phyloP scores from a whole-genome alignment of 2,113 vertebrate species.

The Girardinichthys multiradiatus region DNA sequence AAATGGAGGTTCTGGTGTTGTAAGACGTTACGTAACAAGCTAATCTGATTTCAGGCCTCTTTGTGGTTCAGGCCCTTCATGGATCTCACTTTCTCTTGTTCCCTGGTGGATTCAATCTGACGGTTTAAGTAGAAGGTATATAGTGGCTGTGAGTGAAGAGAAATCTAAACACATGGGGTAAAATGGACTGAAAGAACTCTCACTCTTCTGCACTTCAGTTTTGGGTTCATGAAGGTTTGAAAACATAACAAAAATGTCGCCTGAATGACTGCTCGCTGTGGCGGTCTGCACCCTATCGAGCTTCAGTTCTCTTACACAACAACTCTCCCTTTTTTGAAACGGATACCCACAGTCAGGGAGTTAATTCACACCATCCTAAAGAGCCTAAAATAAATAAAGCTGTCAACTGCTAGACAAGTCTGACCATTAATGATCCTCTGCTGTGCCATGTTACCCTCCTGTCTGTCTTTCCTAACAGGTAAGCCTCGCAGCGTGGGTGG shows the following conservation, averaged over 20 bases:
- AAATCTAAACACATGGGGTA: neutral
- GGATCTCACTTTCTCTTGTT: slow-evolving; percentile 34
- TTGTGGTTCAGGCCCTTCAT: slow-evolving; percentile 38
- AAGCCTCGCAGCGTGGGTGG: slow-evolving; percentile 89
- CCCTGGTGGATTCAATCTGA: slow-evolving; percentile 16
- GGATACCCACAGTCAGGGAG: slow-evolving; percentile 28
- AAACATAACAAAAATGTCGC: slow-evolving; percentile 54
- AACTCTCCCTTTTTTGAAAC: slow-evolving; percentile 30
- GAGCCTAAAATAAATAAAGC: slow-evolving; percentile 45
- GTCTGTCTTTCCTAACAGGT: slow-evolving; percentile 76
- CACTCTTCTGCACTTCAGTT: slow-evolving; percentile 10
- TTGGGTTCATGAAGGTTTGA: slow-evolving; percentile 50
- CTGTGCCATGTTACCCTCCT: neutral
- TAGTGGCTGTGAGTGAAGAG: neutral
- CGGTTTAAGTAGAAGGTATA: slow-evolving; percentile 1
- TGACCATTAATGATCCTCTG: no score
- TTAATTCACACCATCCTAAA: slow-evolving; percentile 55
- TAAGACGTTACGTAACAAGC: slow-evolving; percentile 60
- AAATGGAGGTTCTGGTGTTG: slow-evolving; percentile 40
- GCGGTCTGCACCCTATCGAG: slow-evolving; percentile 38
- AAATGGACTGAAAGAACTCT: neutral
- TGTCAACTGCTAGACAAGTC: neutral
- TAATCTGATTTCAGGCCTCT: slow-evolving; percentile 63
- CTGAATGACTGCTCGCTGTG: slow-evolving; percentile 50
- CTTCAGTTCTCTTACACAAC: slow-evolving; percentile 59